These are phyloP conservation scores for Stegana nigrithorax DNA, from an alignment of 2,888 invertebrate species.

Conservation along the genomic window DNA sequence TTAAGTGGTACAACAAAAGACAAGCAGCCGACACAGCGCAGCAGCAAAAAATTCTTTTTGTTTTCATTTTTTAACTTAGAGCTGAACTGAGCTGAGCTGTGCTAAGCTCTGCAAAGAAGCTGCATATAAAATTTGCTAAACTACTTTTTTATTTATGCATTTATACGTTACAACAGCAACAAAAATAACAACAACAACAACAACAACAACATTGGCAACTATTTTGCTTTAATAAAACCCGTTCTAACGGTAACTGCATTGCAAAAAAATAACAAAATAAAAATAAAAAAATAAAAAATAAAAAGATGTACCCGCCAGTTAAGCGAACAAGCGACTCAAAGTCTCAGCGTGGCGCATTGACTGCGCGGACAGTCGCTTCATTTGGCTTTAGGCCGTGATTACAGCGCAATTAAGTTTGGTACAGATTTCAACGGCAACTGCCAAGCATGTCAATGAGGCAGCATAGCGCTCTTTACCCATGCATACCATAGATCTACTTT, in stretches of 20 bases:
- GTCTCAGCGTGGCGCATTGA: no score
- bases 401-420: no score
- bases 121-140: constrained; percentile 19
- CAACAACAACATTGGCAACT: not conserved
- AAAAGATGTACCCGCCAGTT: no score
- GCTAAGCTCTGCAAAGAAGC: not conserved
- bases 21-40: not conserved
- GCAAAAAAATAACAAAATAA: constrained; percentile 38
- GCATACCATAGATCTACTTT: no score
- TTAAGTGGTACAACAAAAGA: not conserved
- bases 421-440: no score
- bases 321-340: no score
- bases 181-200: not conserved
- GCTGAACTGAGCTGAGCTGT: not conserved
- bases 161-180: constrained; percentile 22
- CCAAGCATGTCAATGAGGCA: no score
- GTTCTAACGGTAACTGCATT: constrained; percentile 53
- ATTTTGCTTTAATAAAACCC: constrained; percentile 23
- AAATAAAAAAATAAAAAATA: no score
- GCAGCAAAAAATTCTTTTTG: not conserved
- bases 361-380: no score
- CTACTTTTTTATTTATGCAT: no score
- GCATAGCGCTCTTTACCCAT: no score
- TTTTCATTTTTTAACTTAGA: not conserved
- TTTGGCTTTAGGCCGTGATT: no score